These are phyloP conservation scores for Diadema setosum DNA, from an alignment of 35 echinoderm and acorn worm genomes.

Conservation along the genomic window DNA sequence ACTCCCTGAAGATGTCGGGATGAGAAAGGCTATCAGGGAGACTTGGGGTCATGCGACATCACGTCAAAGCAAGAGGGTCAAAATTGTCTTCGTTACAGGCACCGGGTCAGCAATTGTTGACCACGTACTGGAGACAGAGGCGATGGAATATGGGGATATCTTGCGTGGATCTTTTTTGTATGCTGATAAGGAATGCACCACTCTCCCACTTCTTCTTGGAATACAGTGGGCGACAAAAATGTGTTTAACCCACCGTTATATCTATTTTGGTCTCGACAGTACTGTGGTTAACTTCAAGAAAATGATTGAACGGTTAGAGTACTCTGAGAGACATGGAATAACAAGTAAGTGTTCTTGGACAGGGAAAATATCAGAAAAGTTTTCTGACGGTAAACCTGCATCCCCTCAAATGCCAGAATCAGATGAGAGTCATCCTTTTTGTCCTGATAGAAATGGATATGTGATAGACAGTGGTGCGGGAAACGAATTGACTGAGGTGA, in stretches of 20 bases:
- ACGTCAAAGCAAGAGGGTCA: neutral
- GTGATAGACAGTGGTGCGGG: neutral
- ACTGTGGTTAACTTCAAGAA: neutral
- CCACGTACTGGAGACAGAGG: neutral
- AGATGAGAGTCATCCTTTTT: neutral
- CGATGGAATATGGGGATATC: neutral
- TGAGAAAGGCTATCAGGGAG: neutral
- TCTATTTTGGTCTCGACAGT: neutral
- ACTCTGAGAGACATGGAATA: constrained; percentile 28
- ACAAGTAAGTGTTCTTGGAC: neutral
- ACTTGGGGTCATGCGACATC: neutral
- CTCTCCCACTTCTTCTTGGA: neutral
- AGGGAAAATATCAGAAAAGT: neutral
- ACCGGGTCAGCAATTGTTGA: neutral
- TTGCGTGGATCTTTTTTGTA: neutral
- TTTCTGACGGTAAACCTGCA: neutral
- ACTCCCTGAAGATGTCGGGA: neutral
- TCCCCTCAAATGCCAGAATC: neutral
- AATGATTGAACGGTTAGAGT: neutral
- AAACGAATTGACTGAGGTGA: neutral
- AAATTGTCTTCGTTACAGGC: neutral
- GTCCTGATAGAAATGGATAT: neutral
- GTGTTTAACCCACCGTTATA: neutral
- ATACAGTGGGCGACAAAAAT: neutral
- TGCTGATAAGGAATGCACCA: neutral